Base-by-base conservation (phyloP, 1,140 invertebrate genomes). In the Phymastichus coffea region DNA sequence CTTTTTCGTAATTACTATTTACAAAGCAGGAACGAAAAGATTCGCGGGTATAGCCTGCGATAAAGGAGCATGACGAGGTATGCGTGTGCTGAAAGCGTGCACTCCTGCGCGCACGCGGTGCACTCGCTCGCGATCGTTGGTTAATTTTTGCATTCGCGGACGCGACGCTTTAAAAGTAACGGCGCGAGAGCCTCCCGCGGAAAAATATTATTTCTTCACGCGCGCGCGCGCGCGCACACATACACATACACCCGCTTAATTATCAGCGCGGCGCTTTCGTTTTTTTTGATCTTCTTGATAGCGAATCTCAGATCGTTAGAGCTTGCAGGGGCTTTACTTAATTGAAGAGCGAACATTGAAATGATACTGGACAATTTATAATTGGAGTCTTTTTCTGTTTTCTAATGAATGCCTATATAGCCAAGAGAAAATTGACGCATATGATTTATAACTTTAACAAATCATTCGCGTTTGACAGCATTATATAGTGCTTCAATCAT, bases 51-150 rank as follows among this genome's bases (percentile, higher is more conserved):
- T n/a, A 25, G 28, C 14, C 41, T 62, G 63, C 38, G 66, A 66
- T 67, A 73, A 69, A 67, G 61, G 62, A 70, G 61, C 74, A 72
- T 77, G 70, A 75, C 70, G 68, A 72, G 61, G 66, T 67, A 72
- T 74, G 57, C 23, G 57, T 52, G 72, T 73, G 72, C 69, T 72
- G 73, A 77, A 77, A 77, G 75, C 75, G 75, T 75, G 69, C 66
- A 68, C 26, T 33, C n/a, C 14, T 28, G 22, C 26, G 47, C 12
- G n/a, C 6, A 10, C 22, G 22, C 12, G 28, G 25, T 12, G 8
- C 33, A 22, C 58, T 47, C 35, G 7, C 40, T 33, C n/a, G 1
- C 4, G 20, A n/a, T 56, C 28, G 43, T 57, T 48, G 30, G 44
- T 30, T 25, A 43, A 51, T 57, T 57, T 57, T 51, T 19, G 35